These are phyloP conservation scores for Halisarca cf. caerulea DNA, from an alignment of 37 sponge, comb jelly and placozoan genomes.

Conservation along the genomic window DNA sequence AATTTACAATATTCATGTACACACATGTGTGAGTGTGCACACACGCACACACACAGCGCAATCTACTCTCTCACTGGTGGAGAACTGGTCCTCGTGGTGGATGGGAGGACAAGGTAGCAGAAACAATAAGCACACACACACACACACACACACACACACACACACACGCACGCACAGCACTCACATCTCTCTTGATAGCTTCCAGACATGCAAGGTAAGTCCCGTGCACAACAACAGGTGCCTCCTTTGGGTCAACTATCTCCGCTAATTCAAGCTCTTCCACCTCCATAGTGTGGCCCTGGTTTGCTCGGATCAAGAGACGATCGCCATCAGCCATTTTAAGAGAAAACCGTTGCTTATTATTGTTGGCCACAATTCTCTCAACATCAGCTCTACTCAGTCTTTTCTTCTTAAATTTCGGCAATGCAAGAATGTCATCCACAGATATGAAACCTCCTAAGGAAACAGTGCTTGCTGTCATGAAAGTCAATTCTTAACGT, in stretches of 20 bases:
- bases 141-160: too few relatives aligned
- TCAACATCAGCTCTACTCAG: constrained; percentile 60
- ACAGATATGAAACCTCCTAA: constrained; percentile 81
- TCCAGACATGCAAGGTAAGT: constrained; percentile 75
- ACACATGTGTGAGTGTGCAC: too few relatives aligned
- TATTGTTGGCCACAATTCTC: constrained; percentile 72
- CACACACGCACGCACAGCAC: not conserved
- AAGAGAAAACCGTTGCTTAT: constrained; percentile 85
- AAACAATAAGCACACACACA: too few relatives aligned
- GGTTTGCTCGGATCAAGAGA: constrained; percentile 84
- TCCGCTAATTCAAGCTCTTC: constrained; percentile 61
- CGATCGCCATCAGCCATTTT: not conserved
- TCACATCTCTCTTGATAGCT: constrained; percentile 69
- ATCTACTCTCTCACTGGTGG: constrained; percentile 61
- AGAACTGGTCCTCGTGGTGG: constrained; percentile 3
- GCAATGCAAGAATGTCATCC: constrained; percentile 62
- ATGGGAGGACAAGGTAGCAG: constrained; percentile 19
- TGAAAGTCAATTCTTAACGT: not conserved
- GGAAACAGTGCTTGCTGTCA: too few relatives aligned
- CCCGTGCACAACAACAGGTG: constrained; percentile 86
- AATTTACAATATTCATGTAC: too few relatives aligned
- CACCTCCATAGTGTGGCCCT: constrained; percentile 91
- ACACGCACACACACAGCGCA: constrained; percentile 42
- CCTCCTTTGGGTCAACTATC: constrained; percentile 59
- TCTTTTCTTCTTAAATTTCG: constrained; percentile 30